Evolutionary conservation across 2,113 vertebrate genomes (phyloP), one percentile per base, ranked within the genome.

Genomic region (Platysteira castanea): DNA sequence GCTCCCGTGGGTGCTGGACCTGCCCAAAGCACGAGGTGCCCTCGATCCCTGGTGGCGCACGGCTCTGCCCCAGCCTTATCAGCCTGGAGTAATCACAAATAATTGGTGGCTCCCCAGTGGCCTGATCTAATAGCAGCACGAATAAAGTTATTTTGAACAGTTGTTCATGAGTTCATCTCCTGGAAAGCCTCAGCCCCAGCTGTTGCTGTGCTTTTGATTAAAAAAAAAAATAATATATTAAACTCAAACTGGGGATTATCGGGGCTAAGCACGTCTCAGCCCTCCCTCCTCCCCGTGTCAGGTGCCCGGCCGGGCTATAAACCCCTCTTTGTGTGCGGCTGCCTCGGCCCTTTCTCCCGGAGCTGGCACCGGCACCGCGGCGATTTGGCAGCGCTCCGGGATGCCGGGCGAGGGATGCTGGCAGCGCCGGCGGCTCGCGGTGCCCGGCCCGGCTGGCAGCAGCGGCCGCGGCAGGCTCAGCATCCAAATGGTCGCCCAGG

Each of bases 141-240:
- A 95, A 96, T 95, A 83, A 94, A 96, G 95, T 88, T 95, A 94
- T 95, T 95, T 93, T 91, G 78, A 94, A 94, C 95, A 96, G 97
- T 97, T 97, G 97, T 96, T 96, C 95, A 96, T 98, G 94, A 97
- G 96, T 96, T 97, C 96, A 97, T 96, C 96, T 95, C 95, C 93
- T 97, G 96, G 97, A 91, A 96, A 96, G 91, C 91, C 47, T 92
- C 88, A 26, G 52, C 30, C 96, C 91, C 97, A 97, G 97, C 98
- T 97, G 97, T 97, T 97, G 64, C 64, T 78, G 86, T 47, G 92
- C 95, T 94, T 97, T 95, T 95, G 94, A 96, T 93, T 94, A 31
- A 63, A 53, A 84, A 93, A 87, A 42, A 64, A 63, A 76, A 84
- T 73, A 31, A 76, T 7, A 84, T 7, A 79, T 85, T 87, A 92